These are phyloP conservation scores for Orthonevra nobilis DNA, from an alignment of 2,888 invertebrate genomes.

Conservation along the genomic window DNA sequence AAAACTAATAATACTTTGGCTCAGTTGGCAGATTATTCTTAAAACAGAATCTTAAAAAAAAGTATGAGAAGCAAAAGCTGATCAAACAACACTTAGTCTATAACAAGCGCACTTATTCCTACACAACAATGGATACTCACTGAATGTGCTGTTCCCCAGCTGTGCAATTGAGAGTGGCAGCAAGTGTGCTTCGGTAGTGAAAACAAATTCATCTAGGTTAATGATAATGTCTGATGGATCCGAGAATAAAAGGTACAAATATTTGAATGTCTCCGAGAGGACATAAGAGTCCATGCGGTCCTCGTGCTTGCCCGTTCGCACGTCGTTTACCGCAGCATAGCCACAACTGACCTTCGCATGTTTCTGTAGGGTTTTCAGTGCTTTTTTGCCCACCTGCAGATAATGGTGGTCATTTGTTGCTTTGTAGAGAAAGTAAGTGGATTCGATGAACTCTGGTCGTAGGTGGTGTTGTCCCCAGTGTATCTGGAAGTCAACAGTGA, in stretches of 20 bases:
- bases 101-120: constrained; percentile 44
- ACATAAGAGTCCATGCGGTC: constrained; percentile 99
- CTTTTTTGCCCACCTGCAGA: constrained; percentile 92
- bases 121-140: constrained; percentile 73
- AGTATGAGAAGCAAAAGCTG: background rate
- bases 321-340: constrained; percentile 98
- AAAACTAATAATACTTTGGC: constrained; percentile 3
- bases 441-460: constrained; percentile 98
- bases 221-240: constrained; percentile 91
- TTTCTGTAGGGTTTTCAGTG: constrained; percentile 92
- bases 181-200: constrained; percentile 97
- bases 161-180: constrained; percentile 91
- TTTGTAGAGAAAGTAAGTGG: constrained; percentile 97
- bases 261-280: constrained; percentile 98
- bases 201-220: constrained; percentile 91
- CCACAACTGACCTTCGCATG: constrained; percentile 97
- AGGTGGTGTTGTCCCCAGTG: constrained; percentile 99
- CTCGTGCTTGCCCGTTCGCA: constrained; percentile 93
- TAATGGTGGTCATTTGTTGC: constrained; percentile 98
- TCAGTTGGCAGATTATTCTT: constrained; percentile 18
- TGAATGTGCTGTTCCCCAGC: constrained; percentile 82
- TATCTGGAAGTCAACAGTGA: constrained; percentile 98
- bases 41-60: constrained; percentile 27
- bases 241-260: constrained; percentile 95
- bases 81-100: constrained; percentile 15